Evolutionary conservation across 2,113 vertebrate species (phyloP), one percentile per base, ranked within the genome.

Genomic region (Oreotrochilus melanogaster): DNA sequence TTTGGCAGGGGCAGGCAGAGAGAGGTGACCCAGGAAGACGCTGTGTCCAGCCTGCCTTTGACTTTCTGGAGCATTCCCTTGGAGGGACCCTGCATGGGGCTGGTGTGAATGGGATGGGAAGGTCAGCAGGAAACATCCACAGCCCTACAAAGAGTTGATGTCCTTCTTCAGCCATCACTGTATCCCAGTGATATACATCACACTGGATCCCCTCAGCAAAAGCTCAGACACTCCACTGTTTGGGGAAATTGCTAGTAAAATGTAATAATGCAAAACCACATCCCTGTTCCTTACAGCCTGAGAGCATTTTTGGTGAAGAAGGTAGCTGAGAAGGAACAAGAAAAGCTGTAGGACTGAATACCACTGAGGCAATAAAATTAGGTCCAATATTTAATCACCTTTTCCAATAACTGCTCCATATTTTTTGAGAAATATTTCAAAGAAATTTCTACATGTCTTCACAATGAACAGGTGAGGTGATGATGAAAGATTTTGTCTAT

Each of bases 381-480:
- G 22, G 75, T 66, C 8, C 48, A 82, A 31, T 53, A 79, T 81
- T 91, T 75, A 81, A 94, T 93, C 39, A 53, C 45, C 37, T 89
- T 80, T 78, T 78, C 64, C 82, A 84, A 62, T 28, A 94, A 54
- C 11, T 22, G 5, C 39, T 84, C 39, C 42, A 9, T 57, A 18
- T 71, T 76, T 66, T 39, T 65, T 30, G 27, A 56, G 8, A 43
- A 50, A 23, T 47, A 58, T 71, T 93, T 91, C 39, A 71, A 56
- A 78, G 31, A 73, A 18, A 33, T 62, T 62, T 83, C 89, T 91
- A 78, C 73, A 80, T 74, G 82, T 89, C 64, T 43, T 88, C 83
- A 89, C 62, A 87, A 85, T 65, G 33, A 92, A 93, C 25, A 42
- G 33, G 39, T 51, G 19, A 42, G 33, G 43, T 51, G 24, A 45